Evolutionary conservation across 2,113 vertebrate genomes (phyloP), one percentile per base, ranked within the genome.

Genomic region (Chroicocephalus ridibundus): DNA sequence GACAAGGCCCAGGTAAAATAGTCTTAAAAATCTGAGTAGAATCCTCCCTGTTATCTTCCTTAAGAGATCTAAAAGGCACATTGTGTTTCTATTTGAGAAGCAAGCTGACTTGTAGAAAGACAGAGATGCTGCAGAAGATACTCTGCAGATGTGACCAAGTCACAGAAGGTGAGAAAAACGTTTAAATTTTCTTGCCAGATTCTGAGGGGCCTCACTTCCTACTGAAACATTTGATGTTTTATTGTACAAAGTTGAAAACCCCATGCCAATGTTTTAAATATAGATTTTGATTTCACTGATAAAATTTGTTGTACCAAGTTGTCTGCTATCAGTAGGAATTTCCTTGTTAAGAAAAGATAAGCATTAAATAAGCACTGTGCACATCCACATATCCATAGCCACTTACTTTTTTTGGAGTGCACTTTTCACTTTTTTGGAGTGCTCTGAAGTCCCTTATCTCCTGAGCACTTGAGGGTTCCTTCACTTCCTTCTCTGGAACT

Each of bases 371-470:
- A 86, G 25, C 55, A 61, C 36, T 40, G 13, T 51, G 58, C 38
- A 80, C 44, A 79, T 54, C 27, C 54, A 79, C 81, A 78, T 78
- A 78, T 34, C 90, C 46, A 7, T 60, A 88, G 42, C 38, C 71
- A 60, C 84, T 86, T 65, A 29, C n/a, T 54, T 75, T 84, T 65
- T 62, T 69, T 87, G 40, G 52, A 96, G 90, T 79, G 77, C 22
- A 57, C 74, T 94, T 91, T 87, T 85, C 78, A 42, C n/a, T 58
- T 58, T 83, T 86, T 87, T 92, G 8, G 46, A 92, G 74, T 66
- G 29, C 62, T 90, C 66, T 91, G 54, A 93, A 96, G 62, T 80
- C 36, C 27, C 49, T 94, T 93, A 94, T 92, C 65, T 94, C 36
- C 40, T 1, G 3, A 60, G 32, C 9, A 4, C 89, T 91, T 9